Evolutionary conservation across 2,797 vertebrate species (phyloP).

Genomic region (Cuculus canorus): DNA sequence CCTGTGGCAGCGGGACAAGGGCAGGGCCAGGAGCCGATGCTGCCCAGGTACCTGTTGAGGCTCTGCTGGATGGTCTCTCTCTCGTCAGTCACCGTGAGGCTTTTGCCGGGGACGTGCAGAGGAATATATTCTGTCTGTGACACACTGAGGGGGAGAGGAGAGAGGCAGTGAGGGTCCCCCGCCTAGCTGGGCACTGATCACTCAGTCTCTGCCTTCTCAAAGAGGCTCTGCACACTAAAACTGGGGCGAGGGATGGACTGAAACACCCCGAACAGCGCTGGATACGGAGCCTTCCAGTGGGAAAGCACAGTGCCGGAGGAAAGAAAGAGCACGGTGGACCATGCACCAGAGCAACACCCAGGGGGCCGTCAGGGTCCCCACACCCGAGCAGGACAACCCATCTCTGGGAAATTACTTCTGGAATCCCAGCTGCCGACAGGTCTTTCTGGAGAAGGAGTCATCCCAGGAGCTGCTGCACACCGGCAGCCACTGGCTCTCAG

Average conservation of each 20-base stretch:
- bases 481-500: slow-evolving; percentile 83
- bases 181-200: fast-evolving
- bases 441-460: slow-evolving; percentile 74
- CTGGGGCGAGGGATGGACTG: no score
- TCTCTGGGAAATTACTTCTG: slow-evolving; percentile 70
- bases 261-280: fast-evolving
- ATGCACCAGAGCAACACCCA: not conserved
- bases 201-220: not conserved
- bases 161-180: not conserved
- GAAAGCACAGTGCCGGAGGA: not conserved
- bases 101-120: slow-evolving; percentile 28
- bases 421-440: slow-evolving; percentile 87
- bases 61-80: slow-evolving; percentile 77
- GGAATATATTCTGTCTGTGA: slow-evolving; percentile 64
- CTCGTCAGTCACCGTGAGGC: slow-evolving; percentile 27
- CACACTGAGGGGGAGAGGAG: not conserved
- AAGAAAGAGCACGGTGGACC: not conserved
- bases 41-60: slow-evolving; percentile 70
- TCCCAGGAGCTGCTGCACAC: slow-evolving; percentile 84
- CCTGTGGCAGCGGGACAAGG: fast-evolving
- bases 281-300: fast-evolving
- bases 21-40: not conserved
- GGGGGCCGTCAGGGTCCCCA: not conserved
- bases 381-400: fast-evolving
- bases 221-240: not conserved